phyloP scores from a whole-genome alignment of 2,888 invertebrate genomes.

The Anoplius nigerrimus region DNA sequence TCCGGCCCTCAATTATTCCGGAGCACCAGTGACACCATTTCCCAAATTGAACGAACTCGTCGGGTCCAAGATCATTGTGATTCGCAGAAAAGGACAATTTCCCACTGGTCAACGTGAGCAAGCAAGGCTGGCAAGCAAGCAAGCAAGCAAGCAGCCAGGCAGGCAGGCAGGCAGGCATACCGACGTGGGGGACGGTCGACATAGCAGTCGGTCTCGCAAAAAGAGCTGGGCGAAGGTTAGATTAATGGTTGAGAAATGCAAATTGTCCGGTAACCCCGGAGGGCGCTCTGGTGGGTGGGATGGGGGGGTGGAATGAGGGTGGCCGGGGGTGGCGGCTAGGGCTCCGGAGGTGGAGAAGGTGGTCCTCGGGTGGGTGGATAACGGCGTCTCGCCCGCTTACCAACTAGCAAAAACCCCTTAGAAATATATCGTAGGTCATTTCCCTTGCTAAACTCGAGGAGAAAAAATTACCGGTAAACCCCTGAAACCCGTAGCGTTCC shows the following conservation, averaged over 20 bases:
- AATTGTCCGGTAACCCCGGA: slow-evolving; percentile 65
- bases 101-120: no score
- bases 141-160: slow-evolving; percentile 20
- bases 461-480: slow-evolving; percentile 62
- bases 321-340: slow-evolving; percentile 19
- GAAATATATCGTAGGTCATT: slow-evolving; percentile 74
- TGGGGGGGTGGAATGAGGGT: slow-evolving; percentile 32
- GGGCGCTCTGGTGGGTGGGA: no score
- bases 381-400: slow-evolving; percentile 62
- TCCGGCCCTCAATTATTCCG: no score
- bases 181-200: slow-evolving; percentile 26
- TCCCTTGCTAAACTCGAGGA: slow-evolving; percentile 72
- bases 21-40: no score
- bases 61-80: no score
- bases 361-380: slow-evolving; percentile 54
- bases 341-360: slow-evolving; percentile 13
- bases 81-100: no score
- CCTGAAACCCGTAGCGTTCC: slow-evolving; percentile 49
- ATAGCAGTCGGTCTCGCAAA: slow-evolving; percentile 36
- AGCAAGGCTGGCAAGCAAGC: slow-evolving; percentile 15
- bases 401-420: slow-evolving; percentile 68
- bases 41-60: no score
- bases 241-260: slow-evolving; percentile 74
- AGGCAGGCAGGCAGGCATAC: slow-evolving; percentile 26
- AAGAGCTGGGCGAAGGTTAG: slow-evolving; percentile 66